Conservation (phyloP, 2,888 invertebrate genomes). For the Ichneumoninae sp. region DNA sequence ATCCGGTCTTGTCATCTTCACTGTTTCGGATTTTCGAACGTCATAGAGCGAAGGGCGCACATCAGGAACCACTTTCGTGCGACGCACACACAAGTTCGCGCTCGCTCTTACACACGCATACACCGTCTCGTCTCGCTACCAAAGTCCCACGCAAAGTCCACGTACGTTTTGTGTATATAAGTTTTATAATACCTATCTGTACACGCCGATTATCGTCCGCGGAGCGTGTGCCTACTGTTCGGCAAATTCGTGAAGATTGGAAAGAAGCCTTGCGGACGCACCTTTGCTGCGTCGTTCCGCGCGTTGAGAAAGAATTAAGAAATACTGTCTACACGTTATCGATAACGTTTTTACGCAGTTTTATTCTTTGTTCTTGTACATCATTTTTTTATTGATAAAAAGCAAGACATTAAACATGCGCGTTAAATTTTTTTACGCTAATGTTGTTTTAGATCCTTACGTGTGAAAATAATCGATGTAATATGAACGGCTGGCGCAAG, state of each 20-base stretch:
- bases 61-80: slow-evolving; percentile 50
- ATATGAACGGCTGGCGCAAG: too few species aligned
- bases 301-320: background rate
- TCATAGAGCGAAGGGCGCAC: slow-evolving; percentile 37
- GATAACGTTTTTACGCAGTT: too few species aligned
- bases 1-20: slow-evolving; percentile 86
- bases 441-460: too few species aligned
- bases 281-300: background rate
- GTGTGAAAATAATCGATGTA: too few species aligned
- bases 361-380: too few species aligned
- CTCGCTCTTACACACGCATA: background rate
- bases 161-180: background rate
- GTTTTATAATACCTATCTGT: background rate
- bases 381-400: too few species aligned
- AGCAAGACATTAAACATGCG: too few species aligned
- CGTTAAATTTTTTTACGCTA: too few species aligned
- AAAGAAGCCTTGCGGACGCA: background rate
- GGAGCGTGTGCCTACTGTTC: background rate
- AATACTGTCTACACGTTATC: too few species aligned
- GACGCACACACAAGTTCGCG: slow-evolving; percentile 3
- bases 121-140: background rate
- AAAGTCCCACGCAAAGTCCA: background rate
- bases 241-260: background rate
- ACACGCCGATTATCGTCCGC: background rate
- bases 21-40: slow-evolving; percentile 41